These are phyloP conservation scores for Scylla paramamosain DNA, from an alignment of 1,140 invertebrate genomes.

Conservation along the genomic window DNA sequence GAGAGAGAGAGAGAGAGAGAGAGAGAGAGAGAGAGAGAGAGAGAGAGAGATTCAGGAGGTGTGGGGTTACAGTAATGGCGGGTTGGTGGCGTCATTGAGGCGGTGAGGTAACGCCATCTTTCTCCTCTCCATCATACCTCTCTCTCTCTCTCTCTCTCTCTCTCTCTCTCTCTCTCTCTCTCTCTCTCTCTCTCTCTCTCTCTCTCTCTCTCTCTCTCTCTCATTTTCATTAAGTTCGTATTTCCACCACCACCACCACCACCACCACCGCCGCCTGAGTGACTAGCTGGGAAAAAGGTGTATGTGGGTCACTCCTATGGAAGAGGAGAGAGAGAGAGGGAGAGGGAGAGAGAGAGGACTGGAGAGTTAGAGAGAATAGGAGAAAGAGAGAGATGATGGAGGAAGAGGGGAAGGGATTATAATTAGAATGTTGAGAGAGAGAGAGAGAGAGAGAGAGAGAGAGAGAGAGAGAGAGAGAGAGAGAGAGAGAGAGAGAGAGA, in stretches of 20 bases:
- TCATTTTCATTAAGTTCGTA: not conserved
- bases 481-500: slow-evolving; percentile 2
- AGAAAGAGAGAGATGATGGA: not conserved
- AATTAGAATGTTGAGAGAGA: not conserved
- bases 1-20: not conserved
- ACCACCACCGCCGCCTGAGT: not conserved
- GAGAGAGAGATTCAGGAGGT: not conserved
- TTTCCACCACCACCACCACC: not conserved
- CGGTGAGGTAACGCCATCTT: not conserved
- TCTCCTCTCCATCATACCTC: not conserved
- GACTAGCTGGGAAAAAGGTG: not conserved
- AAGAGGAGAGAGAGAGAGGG: not conserved
- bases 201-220: not conserved
- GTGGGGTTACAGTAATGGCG: not conserved
- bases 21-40: not conserved
- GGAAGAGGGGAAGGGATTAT: slow-evolving; percentile 18
- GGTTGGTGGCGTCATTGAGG: not conserved
- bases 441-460: not conserved
- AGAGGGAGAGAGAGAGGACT: no score
- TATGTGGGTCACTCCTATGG: not conserved
- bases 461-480: not conserved
- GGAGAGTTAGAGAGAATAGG: not conserved
- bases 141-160: no score
- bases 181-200: not conserved
- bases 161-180: no score